A percentile compares a stretch with the other conserved stretches of the same genome.
Evolutionary conservation across 2,797 vertebrate species (phyloP).

Genomic region (Muraenolepis orangiensis): DNA sequence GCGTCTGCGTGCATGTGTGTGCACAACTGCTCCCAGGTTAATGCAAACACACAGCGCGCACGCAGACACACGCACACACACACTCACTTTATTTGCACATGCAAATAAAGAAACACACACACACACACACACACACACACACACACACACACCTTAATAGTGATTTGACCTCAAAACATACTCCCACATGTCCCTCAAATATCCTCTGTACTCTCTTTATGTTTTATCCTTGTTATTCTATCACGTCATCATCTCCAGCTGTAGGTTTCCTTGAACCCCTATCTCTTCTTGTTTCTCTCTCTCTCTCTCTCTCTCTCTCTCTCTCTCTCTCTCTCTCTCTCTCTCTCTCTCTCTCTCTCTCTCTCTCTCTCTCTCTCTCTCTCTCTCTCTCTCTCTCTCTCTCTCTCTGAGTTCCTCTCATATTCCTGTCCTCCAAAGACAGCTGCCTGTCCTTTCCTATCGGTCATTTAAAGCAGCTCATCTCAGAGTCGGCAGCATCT

Average conservation of each 20-base stretch:
- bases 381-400: conserved; percentile 16
- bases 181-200: not conserved
- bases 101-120: not conserved
- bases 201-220: not conserved
- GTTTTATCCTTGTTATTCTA: not conserved
- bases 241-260: not conserved
- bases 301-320: not conserved
- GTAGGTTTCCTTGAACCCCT: no score
- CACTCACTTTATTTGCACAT: not conserved
- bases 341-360: not conserved
- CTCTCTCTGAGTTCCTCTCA: conserved; percentile 1
- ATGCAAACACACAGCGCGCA: conserved; percentile 38
- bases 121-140: not conserved
- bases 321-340: not conserved
- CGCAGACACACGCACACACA: not conserved
- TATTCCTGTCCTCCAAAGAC: conserved; percentile 11
- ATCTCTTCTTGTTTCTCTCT: not conserved
- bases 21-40: no score
- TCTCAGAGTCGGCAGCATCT: not conserved
- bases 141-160: not conserved
- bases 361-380: not conserved
- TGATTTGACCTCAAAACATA: not conserved
- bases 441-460: not conserved
- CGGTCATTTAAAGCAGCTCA: conserved; percentile 29
- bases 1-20: no score